Evolutionary conservation across 2,113 vertebrate genomes (phyloP).

Genomic region (Mungos mungo): DNA sequence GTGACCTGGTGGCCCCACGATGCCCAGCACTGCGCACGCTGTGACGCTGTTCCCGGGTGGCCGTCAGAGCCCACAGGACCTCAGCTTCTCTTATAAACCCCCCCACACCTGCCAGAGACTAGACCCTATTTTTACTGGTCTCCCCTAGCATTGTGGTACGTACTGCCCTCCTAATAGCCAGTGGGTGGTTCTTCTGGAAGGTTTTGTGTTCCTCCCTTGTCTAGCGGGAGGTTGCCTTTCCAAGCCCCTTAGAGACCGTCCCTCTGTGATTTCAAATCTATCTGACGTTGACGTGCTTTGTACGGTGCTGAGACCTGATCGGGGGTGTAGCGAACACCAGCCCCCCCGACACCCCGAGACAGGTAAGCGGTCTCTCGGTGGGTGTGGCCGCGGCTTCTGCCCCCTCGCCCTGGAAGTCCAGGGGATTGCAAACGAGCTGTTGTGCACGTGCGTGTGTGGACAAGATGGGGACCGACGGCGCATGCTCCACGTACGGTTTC

Average conservation of each 20-base stretch:
- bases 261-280: accelerated
- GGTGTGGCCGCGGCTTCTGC: accelerated
- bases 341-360: accelerated
- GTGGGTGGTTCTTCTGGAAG: background rate
- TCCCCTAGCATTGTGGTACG: background rate
- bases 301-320: too few relatives aligned
- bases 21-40: accelerated
- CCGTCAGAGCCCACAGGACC: background rate
- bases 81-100: accelerated
- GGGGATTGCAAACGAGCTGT: background rate
- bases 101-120: background rate
- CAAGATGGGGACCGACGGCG: accelerated
- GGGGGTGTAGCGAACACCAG: accelerated
- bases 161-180: background rate
- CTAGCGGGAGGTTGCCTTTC: background rate
- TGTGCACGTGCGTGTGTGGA: accelerated
- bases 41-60: too few relatives aligned
- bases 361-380: background rate
- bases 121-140: background rate
- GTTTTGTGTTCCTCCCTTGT: background rate
- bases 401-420: background rate
- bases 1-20: accelerated
- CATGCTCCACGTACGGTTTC: accelerated
- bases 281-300: background rate
- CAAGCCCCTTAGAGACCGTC: background rate